phyloP scores from a whole-genome alignment of 2,113 vertebrate species.

The Gasterosteus aculeatus region DNA sequence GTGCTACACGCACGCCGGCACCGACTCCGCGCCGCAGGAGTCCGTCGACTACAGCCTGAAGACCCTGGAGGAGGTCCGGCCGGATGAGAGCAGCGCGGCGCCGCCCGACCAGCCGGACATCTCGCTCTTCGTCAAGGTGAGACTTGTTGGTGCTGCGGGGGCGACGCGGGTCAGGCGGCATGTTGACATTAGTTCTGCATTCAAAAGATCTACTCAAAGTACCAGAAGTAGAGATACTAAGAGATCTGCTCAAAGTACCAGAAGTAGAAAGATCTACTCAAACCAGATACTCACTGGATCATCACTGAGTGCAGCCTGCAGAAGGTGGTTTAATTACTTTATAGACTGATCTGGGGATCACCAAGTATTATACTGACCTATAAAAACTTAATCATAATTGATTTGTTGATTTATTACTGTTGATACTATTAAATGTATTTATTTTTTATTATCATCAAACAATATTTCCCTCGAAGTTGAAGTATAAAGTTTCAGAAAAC shows the following conservation, averaged over 20 bases:
- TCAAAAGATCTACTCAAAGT: background rate
- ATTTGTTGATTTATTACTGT: background rate
- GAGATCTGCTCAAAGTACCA: background rate
- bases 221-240: too few relatives aligned
- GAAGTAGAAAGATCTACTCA: background rate
- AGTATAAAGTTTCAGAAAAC: background rate
- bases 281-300: background rate
- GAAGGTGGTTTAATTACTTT: background rate
- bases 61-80: conserved; percentile 46
- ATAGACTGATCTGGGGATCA: background rate
- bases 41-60: conserved; percentile 65
- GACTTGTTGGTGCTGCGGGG: background rate
- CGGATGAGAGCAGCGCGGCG: conserved; percentile 49
- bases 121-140: conserved; percentile 79
- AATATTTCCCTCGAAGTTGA: background rate
- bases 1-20: conserved; percentile 34
- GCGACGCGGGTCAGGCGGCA: background rate
- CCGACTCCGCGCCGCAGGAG: conserved; percentile 32
- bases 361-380: background rate
- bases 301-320: background rate
- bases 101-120: conserved; percentile 65
- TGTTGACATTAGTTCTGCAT: background rate
- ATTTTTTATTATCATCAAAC: background rate
- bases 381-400: background rate
- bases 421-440: background rate